These are phyloP conservation scores for Sesamia nonagrioides DNA, from an alignment of 1,140 invertebrate genomes.

Conservation along the genomic window DNA sequence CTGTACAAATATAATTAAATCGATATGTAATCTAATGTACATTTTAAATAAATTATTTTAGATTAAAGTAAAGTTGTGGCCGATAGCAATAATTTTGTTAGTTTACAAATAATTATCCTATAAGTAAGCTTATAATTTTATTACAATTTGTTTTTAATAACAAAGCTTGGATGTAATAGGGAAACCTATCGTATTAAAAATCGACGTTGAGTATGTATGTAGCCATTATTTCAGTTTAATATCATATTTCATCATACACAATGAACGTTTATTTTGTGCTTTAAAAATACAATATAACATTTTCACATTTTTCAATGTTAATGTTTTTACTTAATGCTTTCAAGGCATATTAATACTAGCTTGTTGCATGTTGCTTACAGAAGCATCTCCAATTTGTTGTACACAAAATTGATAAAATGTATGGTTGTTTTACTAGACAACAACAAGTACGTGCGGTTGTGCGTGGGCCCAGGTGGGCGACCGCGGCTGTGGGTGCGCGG, in stretches of 20 bases:
- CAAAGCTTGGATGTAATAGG: too few relatives aligned
- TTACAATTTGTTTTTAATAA: not conserved
- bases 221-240: not conserved
- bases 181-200: not conserved
- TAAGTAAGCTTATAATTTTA: constrained; percentile 4
- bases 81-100: constrained; percentile 39
- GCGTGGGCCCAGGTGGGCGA: constrained; percentile 81
- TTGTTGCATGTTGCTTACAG: constrained; percentile 47
- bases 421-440: constrained; percentile 70
- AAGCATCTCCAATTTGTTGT: not conserved
- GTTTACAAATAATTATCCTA: constrained; percentile 15
- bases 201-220: not conserved
- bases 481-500: constrained; percentile 81
- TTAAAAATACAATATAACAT: constrained; percentile 43
- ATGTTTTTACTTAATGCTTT: constrained; percentile 23
- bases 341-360: constrained; percentile 5
- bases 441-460: constrained; percentile 70
- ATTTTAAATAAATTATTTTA: constrained; percentile 1
- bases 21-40: not conserved
- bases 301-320: constrained; percentile 24
- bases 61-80: constrained; percentile 7
- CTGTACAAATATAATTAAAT: constrained; percentile 16
- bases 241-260: not conserved
- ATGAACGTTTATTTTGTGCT: constrained; percentile 33
- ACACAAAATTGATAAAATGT: constrained; percentile 29